phyloP scores from a whole-genome alignment of 2,888 invertebrate species.

The Synergus gifuensis region DNA sequence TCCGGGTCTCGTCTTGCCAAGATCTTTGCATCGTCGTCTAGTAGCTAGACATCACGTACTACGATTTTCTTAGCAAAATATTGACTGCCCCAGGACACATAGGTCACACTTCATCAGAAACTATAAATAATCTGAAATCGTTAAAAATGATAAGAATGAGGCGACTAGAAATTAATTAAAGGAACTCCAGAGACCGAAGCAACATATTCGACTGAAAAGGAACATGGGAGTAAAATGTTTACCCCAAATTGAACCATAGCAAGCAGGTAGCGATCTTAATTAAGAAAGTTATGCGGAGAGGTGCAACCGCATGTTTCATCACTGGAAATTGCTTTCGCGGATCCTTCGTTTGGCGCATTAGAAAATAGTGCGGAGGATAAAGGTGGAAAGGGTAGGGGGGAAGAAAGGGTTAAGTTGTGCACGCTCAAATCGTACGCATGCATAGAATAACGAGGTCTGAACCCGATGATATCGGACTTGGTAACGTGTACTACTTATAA shows the following conservation, averaged over 20 bases:
- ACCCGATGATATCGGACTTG: constrained; percentile 70
- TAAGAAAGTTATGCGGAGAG: constrained; percentile 38
- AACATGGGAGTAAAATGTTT: constrained; percentile 5
- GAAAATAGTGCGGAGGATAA: constrained; percentile 43
- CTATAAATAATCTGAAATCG: not conserved
- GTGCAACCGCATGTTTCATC: constrained; percentile 48
- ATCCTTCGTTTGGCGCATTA: constrained; percentile 53
- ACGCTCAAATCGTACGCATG: constrained; percentile 70
- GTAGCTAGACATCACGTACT: constrained; percentile 28
- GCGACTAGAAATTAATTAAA: not conserved
- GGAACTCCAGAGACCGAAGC: not conserved
- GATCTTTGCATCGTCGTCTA: constrained; percentile 59
- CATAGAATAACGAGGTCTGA: constrained; percentile 73
- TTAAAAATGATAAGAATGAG: not conserved
- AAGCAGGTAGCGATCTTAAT: constrained; percentile 40
- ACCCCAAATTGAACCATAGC: constrained; percentile 1
- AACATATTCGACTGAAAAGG: not conserved
- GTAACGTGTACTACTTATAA: constrained; percentile 77
- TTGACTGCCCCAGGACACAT: constrained; percentile 46
- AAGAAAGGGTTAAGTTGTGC: constrained; percentile 61
- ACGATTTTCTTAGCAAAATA: constrained; percentile 57
- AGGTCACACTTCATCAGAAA: not conserved
- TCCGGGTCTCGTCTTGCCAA: constrained; percentile 68
- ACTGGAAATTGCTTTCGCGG: constrained; percentile 61
- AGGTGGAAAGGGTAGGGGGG: constrained; percentile 40